Conservation (phyloP, 2,113 vertebrate species). For the Vulpes vulpes region DNA sequence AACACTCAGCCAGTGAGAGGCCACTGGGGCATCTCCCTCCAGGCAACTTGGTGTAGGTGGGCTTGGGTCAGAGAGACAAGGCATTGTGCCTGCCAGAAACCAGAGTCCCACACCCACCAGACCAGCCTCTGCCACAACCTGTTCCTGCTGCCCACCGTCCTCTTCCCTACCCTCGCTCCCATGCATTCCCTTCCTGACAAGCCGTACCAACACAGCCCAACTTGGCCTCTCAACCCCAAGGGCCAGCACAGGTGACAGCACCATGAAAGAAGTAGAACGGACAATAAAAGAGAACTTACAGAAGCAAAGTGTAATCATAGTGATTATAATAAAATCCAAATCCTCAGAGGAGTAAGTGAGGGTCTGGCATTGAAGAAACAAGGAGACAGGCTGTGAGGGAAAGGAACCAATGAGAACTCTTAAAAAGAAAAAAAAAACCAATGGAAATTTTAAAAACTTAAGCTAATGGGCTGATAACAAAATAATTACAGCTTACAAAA, state of each 20-base stretch:
- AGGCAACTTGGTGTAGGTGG: too few species aligned
- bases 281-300: neutral
- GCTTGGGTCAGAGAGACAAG: neutral
- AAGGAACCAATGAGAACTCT: neutral
- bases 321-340: neutral
- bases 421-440: neutral
- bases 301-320: neutral
- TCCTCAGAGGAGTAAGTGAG: neutral
- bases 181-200: neutral
- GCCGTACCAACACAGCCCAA: neutral
- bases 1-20: neutral
- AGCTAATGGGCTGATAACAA: constrained; percentile 7
- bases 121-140: neutral
- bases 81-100: neutral
- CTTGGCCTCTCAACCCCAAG: neutral
- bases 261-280: neutral
- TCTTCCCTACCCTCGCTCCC: neutral
- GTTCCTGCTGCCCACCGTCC: neutral
- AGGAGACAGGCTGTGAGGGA: neutral
- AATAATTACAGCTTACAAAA: constrained; percentile 8
- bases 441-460: neutral
- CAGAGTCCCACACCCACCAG: neutral
- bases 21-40: fast-evolving
- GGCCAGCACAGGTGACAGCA: neutral
- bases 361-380: neutral